These are phyloP conservation scores for Zalophus californianus DNA, from an alignment of 2,797 vertebrate species.

Conservation along the genomic window DNA sequence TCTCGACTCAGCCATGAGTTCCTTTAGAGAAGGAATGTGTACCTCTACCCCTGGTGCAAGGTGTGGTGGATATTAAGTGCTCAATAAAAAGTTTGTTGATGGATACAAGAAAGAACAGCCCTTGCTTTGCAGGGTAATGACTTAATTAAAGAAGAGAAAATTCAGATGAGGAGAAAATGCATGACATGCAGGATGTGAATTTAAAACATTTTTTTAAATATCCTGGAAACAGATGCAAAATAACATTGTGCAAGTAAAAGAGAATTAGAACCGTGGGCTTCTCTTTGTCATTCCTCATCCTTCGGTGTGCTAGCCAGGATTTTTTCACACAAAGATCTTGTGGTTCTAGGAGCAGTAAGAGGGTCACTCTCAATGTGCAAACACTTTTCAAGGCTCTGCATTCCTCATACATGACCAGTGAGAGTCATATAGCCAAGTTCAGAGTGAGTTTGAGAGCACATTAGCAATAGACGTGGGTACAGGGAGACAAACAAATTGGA, in stretches of 20 bases:
- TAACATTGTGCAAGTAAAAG: neutral
- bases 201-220: neutral
- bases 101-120: neutral
- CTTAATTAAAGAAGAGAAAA: neutral
- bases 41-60: neutral
- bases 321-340: no score
- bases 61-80: neutral
- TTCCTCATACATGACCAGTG: neutral
- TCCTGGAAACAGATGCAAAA: neutral
- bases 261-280: no score
- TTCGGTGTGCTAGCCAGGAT: neutral
- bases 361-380: neutral
- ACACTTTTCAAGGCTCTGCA: neutral
- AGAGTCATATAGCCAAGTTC: neutral
- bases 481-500: neutral
- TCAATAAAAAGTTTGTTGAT: neutral
- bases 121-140: neutral
- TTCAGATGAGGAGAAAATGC: neutral
- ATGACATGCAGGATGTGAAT: neutral
- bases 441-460: neutral
- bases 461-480: neutral
- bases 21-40: no score
- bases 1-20: neutral
- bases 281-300: rapidly evolving
- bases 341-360: neutral